Conservation (phyloP, 2,797 vertebrate genomes). For the Microctenopoma steveboyesi region DNA sequence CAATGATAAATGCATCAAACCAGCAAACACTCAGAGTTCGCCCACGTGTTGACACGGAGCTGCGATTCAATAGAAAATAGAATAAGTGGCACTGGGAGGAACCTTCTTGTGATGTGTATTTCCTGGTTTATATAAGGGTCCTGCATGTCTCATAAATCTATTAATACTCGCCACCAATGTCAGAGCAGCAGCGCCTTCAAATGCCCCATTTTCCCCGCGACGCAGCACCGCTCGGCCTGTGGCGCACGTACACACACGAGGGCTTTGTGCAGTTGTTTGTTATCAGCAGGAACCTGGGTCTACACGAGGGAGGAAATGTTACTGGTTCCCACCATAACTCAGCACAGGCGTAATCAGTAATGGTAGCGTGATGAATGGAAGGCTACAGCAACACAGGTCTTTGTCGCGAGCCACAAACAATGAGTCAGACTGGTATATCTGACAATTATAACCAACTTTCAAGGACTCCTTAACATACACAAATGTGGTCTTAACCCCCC, state of each 20-base stretch:
- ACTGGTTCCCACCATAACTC: conserved; percentile 80
- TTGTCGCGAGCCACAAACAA: conserved; percentile 66
- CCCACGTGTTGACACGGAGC: conserved; percentile 32
- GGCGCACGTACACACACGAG: conserved; percentile 56
- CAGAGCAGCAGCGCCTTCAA: conserved; percentile 46
- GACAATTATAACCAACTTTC: conserved; percentile 63
- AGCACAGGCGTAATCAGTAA: conserved; percentile 65
- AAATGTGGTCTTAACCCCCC: conserved; percentile 24
- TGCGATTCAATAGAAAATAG: conserved; percentile 46
- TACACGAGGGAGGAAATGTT: conserved; percentile 71
- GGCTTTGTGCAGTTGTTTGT: conserved; percentile 66
- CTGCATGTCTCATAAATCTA: conserved; percentile 65
- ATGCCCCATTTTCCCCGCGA: conserved; percentile 24
- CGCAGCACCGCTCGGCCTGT: conserved; percentile 19
- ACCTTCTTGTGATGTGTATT: conserved; percentile 55
- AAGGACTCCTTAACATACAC: conserved; percentile 65
- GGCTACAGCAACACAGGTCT: conserved; percentile 47
- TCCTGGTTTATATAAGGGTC: conserved; percentile 69
- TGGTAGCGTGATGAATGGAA: conserved; percentile 70
- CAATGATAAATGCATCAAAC: conserved; percentile 35
- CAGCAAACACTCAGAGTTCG: conserved; percentile 21
- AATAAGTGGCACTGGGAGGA: conserved; percentile 53
- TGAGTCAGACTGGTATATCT: conserved; percentile 65
- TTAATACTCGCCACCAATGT: conserved; percentile 53
- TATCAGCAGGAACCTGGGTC: conserved; percentile 78